Evolutionary conservation across 2,888 invertebrate species (phyloP).

Genomic region (Cacoxenus indagator): DNA sequence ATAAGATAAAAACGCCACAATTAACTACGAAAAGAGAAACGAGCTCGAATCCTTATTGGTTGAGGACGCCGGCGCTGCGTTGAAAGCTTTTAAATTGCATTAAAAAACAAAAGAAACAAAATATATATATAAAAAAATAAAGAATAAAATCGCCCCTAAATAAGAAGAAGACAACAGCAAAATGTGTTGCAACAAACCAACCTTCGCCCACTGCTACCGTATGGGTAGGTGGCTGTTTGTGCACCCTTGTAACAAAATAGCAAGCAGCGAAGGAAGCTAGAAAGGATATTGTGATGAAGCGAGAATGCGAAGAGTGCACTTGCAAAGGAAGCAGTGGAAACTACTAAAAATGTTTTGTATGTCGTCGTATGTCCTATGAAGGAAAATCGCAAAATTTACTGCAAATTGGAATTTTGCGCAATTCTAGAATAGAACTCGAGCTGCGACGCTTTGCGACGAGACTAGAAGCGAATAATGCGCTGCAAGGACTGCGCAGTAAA

Average conservation of each 20-base stretch:
- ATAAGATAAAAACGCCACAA: neutral
- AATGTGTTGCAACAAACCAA: neutral
- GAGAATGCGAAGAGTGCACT: too few species aligned
- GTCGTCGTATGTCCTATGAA: slow-evolving; percentile 50
- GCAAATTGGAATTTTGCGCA: slow-evolving; percentile 69
- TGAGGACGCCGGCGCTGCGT: neutral
- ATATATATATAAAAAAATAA: neutral
- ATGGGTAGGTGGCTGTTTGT: slow-evolving; percentile 28
- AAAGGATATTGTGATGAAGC: too few species aligned
- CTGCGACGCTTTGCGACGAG: slow-evolving; percentile 37
- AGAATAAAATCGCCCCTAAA: neutral
- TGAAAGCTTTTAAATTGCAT: slow-evolving; percentile 10
- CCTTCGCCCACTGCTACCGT: too few species aligned
- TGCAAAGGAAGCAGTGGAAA: neutral
- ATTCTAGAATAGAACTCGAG: slow-evolving; percentile 48
- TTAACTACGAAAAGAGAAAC: neutral
- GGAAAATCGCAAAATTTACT: slow-evolving; percentile 69
- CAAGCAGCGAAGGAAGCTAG: neutral
- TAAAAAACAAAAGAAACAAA: slow-evolving; percentile 1
- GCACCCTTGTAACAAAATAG: neutral
- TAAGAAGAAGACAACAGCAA: neutral
- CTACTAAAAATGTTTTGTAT: slow-evolving; percentile 65
- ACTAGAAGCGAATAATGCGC: neutral
- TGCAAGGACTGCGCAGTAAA: neutral
- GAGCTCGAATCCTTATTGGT: neutral